Base-by-base conservation (phyloP, 2,113 vertebrate species). In the Corythornis cristatus region DNA sequence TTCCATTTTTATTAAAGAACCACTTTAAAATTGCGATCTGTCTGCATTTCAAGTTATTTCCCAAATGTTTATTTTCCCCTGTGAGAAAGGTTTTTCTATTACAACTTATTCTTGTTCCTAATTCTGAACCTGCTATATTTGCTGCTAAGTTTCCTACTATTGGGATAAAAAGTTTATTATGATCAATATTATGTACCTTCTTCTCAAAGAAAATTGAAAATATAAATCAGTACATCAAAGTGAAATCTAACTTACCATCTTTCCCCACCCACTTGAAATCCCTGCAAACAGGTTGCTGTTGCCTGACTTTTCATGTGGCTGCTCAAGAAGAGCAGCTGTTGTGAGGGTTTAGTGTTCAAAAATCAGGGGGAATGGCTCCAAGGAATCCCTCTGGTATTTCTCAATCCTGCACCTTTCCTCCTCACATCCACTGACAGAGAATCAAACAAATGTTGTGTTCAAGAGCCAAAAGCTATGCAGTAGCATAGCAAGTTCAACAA, bases 31-130 rank as follows among this genome's bases (percentile, higher is more conserved):
- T 86, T 86, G 72, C 83, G 43, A 93, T 93, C 88, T 71, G 40
- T 75, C 35, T 70, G 62, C 71, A 96, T 89, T 96, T 96, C 87
- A 92, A 92, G 89, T 92, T 93, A 90, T 96, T 93, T 96, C 94
- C 82, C 91, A 96, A 85, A 93, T 87, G 73, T 96, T 96, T 97
- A 85, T 96, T 96, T 95, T 94, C 88, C 93, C 93, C 76, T 31
- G 7, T 95, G 94, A 97, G 82, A 95, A 93, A 95, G 8, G 23
- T 87, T 91, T 97, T 95, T 92, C 89, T 92, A 79, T 56, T 95
- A 96, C 97, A 97, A 48, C 35, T 89, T 81, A 82, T 56, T 83
- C 23, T 25, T 91, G n/a, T 57, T 85, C 85, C 33, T 93, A 94
- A 81, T 87, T 95, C 90, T 31, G 46, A 45, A 95, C 60, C 68